Evolutionary conservation across 2,888 invertebrate genomes (phyloP).

Genomic region (Archips xylosteana): DNA sequence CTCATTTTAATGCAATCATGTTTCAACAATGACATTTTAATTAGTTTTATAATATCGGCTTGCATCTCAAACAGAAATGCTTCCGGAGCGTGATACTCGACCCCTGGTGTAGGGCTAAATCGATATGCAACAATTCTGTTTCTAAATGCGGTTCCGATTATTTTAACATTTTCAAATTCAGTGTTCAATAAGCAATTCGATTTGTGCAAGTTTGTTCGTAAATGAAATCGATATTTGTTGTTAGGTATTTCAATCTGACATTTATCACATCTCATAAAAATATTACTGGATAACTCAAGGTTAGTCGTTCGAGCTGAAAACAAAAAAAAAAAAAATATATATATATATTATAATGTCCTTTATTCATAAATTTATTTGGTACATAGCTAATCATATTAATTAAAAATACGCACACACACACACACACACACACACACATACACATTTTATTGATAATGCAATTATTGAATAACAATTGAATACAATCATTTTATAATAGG

Average conservation of each 20-base stretch:
- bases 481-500: too few relatives aligned
- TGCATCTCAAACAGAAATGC: neutral
- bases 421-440: too few relatives aligned
- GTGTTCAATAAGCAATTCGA: slow-evolving; percentile 41
- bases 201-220: slow-evolving; percentile 43
- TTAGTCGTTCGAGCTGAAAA: slow-evolving; percentile 12
- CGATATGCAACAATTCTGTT: slow-evolving; percentile 44
- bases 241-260: slow-evolving; percentile 13
- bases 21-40: slow-evolving; percentile 29
- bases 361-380: too few relatives aligned
- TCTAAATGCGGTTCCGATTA: slow-evolving; percentile 43
- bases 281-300: neutral
- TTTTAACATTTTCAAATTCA: slow-evolving; percentile 37
- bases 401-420: too few relatives aligned
- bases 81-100: neutral
- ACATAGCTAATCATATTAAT: too few relatives aligned
- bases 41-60: slow-evolving; percentile 16
- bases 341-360: too few relatives aligned
- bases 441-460: too few relatives aligned
- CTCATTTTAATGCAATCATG: slow-evolving; percentile 30
- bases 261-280: slow-evolving; percentile 14
- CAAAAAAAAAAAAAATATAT: too few relatives aligned
- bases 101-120: slow-evolving; percentile 23
- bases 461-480: too few relatives aligned
- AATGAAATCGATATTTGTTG: slow-evolving; percentile 37